Evolutionary conservation across 2,888 invertebrate species (phyloP).

Genomic region (Meiosimyza platycephala): DNA sequence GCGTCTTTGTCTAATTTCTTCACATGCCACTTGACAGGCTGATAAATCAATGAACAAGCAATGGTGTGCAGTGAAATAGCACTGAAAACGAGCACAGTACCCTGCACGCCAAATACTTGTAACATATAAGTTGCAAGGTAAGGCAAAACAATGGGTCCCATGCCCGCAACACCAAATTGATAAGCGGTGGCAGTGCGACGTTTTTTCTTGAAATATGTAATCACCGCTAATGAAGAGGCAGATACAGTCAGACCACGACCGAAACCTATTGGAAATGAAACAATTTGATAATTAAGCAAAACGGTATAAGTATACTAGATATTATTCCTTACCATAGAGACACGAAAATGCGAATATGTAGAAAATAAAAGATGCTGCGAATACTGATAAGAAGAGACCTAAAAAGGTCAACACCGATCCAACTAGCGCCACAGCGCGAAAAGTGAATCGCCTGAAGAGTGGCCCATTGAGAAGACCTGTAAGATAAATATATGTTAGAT

Average conservation of each 20-base stretch:
- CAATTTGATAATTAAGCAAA: neutral
- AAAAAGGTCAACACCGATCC: slow-evolving; percentile 73
- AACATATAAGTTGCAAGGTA: slow-evolving; percentile 76
- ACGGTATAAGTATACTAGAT: too few relatives aligned
- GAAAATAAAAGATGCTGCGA: slow-evolving; percentile 73
- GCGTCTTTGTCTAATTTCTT: slow-evolving; percentile 66
- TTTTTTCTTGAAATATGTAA: slow-evolving; percentile 79
- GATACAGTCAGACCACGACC: slow-evolving; percentile 73
- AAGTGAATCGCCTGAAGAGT: slow-evolving; percentile 74
- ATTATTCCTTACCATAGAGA: slow-evolving; percentile 71
- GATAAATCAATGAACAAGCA: slow-evolving; percentile 75
- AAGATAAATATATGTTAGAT: slow-evolving; percentile 8
- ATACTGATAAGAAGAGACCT: slow-evolving; percentile 73
- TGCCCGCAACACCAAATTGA: slow-evolving; percentile 78
- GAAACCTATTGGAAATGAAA: slow-evolving; percentile 35
- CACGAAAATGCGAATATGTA: slow-evolving; percentile 75
- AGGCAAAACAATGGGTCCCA: slow-evolving; percentile 80
- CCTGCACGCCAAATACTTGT: slow-evolving; percentile 73
- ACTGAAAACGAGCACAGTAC: slow-evolving; percentile 75
- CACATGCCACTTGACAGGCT: slow-evolving; percentile 81
- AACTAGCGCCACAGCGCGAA: slow-evolving; percentile 75
- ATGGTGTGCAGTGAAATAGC: slow-evolving; percentile 77
- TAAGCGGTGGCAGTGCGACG: slow-evolving; percentile 78
- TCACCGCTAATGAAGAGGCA: slow-evolving; percentile 77
- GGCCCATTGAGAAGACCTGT: slow-evolving; percentile 76